Conservation (phyloP, 1,140 invertebrate species). For the Diuraphis noxia region DNA sequence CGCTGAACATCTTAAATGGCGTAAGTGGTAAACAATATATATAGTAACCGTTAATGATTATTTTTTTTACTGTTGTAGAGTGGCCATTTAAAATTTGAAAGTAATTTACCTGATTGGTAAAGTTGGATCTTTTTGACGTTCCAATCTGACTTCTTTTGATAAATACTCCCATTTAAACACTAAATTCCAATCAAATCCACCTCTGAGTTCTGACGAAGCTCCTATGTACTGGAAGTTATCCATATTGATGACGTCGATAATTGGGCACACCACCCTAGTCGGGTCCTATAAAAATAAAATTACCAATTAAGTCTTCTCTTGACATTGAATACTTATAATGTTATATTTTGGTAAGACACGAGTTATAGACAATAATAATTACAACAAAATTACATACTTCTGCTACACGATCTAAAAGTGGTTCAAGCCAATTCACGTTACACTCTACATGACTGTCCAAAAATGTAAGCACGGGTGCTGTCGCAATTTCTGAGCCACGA, state of each 20-base stretch:
- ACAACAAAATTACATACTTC: conserved; percentile 64
- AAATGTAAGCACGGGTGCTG: conserved; percentile 90
- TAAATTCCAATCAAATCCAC: conserved; percentile 97
- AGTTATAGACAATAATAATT: neutral
- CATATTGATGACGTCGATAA: conserved; percentile 98
- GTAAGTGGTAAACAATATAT: neutral
- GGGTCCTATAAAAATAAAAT: conserved; percentile 69
- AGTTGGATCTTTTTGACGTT: conserved; percentile 47
- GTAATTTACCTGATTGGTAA: conserved; percentile 43
- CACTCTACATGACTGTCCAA: conserved; percentile 97
- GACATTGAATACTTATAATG: neutral
- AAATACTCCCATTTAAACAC: conserved; percentile 96
- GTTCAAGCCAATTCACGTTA: conserved; percentile 94
- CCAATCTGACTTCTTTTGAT: conserved; percentile 58
- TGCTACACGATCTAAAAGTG: conserved; percentile 85
- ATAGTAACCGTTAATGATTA: neutral
- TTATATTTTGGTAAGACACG: neutral
- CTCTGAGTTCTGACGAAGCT: conserved; percentile 84
- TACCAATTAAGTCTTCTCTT: conserved; percentile 54
- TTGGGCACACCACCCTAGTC: conserved; percentile 87
- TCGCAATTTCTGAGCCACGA: conserved; percentile 85
- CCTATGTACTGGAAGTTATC: conserved; percentile 97
- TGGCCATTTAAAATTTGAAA: neutral
- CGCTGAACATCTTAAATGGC: neutral
- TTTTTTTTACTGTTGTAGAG: neutral